A percentile compares a stretch with the other conserved stretches of the same genome.
These are phyloP conservation scores for Saimiri boliviensis DNA, from an alignment of 2,113 vertebrate species.

Conservation along the genomic window DNA sequence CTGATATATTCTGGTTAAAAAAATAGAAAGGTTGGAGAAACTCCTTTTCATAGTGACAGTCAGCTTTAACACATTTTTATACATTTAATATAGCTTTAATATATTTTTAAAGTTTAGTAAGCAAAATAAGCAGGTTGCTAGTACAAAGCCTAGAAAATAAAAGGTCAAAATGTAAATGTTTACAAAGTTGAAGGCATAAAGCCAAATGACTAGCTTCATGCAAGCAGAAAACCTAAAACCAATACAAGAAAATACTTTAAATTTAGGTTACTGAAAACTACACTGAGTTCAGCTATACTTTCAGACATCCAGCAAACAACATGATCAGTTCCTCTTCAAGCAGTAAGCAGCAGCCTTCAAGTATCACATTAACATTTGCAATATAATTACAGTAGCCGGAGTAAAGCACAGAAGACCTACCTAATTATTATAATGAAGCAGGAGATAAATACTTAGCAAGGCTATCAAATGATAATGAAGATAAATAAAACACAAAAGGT, in stretches of 20 bases:
- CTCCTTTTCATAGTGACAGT: background rate
- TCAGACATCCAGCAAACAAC: background rate
- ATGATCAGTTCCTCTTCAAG: background rate
- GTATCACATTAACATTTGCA: background rate
- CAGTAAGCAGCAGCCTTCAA: background rate
- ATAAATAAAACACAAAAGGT: background rate
- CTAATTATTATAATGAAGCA: background rate
- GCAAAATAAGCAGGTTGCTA: constrained; percentile 13
- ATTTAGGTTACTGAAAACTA: background rate
- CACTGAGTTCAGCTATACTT: background rate
- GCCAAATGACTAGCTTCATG: background rate
- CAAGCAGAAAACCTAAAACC: background rate
- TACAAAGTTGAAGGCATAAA: background rate
- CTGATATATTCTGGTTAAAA: background rate
- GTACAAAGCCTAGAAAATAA: background rate
- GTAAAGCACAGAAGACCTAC: background rate
- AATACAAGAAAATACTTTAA: background rate
- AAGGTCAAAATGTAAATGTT: background rate
- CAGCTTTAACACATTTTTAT: background rate
- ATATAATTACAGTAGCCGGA: background rate
- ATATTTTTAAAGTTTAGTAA: background rate
- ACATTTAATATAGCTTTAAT: too few species aligned
- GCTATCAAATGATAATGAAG: background rate
- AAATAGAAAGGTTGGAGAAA: background rate
- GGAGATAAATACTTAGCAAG: background rate